Conservation (phyloP, 1,140 invertebrate genomes). For the Anastrepha ludens region DNA sequence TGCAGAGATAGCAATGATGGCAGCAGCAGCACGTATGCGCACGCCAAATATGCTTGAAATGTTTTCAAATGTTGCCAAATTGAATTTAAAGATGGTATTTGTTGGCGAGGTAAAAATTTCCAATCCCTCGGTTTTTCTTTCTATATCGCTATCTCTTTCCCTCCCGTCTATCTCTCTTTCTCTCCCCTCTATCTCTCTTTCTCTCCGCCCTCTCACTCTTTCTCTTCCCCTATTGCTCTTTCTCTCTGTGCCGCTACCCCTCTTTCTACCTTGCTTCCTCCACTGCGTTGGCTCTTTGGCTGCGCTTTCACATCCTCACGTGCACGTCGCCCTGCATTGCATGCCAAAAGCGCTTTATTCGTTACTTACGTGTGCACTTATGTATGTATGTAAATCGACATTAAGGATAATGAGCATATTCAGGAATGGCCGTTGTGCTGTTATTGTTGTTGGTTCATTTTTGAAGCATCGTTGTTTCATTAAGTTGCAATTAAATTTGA, state of each 20-base stretch:
- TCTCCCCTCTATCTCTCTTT: not conserved
- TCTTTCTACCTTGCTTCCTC: no score
- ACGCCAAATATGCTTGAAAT: not conserved
- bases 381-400: constrained; percentile 45
- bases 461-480: constrained; percentile 34
- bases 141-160: not conserved
- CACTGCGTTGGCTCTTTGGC: not conserved
- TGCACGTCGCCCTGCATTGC: not conserved
- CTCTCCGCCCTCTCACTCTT: not conserved
- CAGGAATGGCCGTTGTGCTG: not conserved
- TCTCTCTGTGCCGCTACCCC: not conserved
- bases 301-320: not conserved
- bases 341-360: constrained; percentile 19
- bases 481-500: constrained; percentile 47
- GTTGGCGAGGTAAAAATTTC: not conserved
- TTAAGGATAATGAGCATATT: constrained; percentile 38
- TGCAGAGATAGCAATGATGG: not conserved
- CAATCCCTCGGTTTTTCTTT: not conserved
- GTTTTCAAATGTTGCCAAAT: constrained; percentile 49
- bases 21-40: not conserved
- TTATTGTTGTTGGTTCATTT: not conserved
- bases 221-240: not conserved
- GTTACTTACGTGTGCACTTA: not conserved
- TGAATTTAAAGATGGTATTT: constrained; percentile 46
- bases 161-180: not conserved